Base-by-base conservation (phyloP, 2,888 invertebrate genomes). In the Drosophila picticornis region DNA sequence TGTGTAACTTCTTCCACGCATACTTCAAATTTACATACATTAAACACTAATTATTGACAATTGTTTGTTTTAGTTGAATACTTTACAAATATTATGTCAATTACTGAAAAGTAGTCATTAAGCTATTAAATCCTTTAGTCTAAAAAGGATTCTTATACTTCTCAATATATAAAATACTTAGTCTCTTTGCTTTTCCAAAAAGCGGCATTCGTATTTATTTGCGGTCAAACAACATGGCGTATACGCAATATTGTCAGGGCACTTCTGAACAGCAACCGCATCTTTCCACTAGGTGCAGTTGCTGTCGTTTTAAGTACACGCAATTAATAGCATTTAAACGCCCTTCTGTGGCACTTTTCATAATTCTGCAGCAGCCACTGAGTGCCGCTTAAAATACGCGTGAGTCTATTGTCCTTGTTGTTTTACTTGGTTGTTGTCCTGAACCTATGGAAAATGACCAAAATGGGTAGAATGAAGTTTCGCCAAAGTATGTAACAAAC, bases 301-400 rank as follows among this genome's bases (percentile, higher is more conserved):
- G 16, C 57, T 40, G 19, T 13, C 55, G 48, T n/a, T 64, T 29
- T 32, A n/a, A 2, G 16, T n/a, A 40, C 16, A 48, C 51, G n/a
- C 64, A 31, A 34, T 55, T 57, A 66, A 58, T 32, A 32, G 31
- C 57, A 29, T 40, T 57, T 50, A 3, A 58, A 29, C n/a, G 34
- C 32, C 31, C 55, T 59, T 50, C 25, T 59, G 43, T 11, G 16
- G 16, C 31, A 31, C 32, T 48, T 32, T 11, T 38, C 52, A 29
- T 31, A 58, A 32, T 34, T 48, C 36, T 27, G 27, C 46, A 38
- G 31, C 53, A 67, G 16, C 46, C 38, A 31, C 50, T 32, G 27
- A 55, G 48, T 32, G 60, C 19, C 50, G 25, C 43, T 43, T 60
- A 16, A 27, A 58, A 32, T 34, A 13, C 27, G 32, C 13, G 29